Base-by-base conservation (phyloP, 2,113 vertebrate species). In the Amazona guildingii region DNA sequence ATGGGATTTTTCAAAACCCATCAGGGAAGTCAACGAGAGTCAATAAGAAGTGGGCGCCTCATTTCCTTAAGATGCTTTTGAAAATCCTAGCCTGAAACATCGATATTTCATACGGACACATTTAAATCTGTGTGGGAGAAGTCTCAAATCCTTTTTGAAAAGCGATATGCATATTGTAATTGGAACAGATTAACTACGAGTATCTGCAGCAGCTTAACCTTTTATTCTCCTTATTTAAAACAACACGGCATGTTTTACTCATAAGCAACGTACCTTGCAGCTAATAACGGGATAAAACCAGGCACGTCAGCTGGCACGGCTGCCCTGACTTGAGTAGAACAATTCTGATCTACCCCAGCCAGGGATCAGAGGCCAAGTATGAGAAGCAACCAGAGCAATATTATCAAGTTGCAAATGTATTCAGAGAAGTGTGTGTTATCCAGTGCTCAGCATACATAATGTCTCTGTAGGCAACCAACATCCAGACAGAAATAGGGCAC, bases 201-300 rank as follows among this genome's bases (percentile, higher is more conserved):
- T 90, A 86, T 80, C 88, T 86, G 63, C 73, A 81, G 82, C 46
- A 85, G 93, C 75, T 93, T 95, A 95, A 96, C 95, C 93, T 95
- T 82, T 91, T 80, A 77, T 63, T 93, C 70, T 83, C 68, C 41
- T 86, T 63, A 79, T 95, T 91, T 41, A 55, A 57, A 28, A 63
- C 59, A 55, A 9, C 62, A 46, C 54, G 0, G n/a, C 21, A 12
- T 85, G 21, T 93, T 85, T 94, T 54, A 92, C 16, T 77, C 54
- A 35, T 59, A 67, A 94, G 54, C 70, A 85, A 54, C 37, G 46
- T 54, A 39, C 7, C 59, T 44, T 74, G 78, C 68, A 86, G 63
- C 29, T 88, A 67, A 54, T 23, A 51, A 82, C 0, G 3, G 85
- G 46, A 39, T 35, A 51, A 41, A 90, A 43, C 49, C 82, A 54